A percentile compares a stretch with the other conserved stretches of the same genome.
Evolutionary conservation across 1,140 invertebrate genomes (phyloP).

Genomic region (Platyscapa corneri): DNA sequence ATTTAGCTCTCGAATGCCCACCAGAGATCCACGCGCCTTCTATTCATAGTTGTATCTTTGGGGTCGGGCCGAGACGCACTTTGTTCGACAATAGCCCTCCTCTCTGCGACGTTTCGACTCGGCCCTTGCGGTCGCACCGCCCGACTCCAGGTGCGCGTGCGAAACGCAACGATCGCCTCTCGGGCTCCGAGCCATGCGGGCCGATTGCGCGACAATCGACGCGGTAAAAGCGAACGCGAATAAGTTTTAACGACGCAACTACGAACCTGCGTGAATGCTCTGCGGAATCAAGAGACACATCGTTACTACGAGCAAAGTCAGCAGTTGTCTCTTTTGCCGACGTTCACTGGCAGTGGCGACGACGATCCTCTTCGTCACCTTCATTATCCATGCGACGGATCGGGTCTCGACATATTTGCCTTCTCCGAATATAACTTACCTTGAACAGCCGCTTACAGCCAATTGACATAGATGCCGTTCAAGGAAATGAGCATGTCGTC

Average conservation of each 20-base stretch:
- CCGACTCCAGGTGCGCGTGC: background rate
- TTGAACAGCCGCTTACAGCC: background rate
- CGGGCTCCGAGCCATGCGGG: no score
- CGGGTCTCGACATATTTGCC: conserved; percentile 21
- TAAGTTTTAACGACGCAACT: background rate
- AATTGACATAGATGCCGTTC: conserved; percentile 12
- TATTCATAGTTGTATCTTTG: background rate
- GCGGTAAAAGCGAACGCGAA: background rate
- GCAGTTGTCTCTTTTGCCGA: background rate
- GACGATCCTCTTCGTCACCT: background rate
- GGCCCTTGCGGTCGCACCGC: background rate
- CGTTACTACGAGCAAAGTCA: background rate
- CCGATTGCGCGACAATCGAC: no score
- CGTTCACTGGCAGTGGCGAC: background rate
- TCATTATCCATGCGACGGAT: conserved; percentile 36
- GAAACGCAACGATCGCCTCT: no score
- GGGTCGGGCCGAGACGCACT: no score
- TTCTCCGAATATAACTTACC: background rate
- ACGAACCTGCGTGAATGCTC: background rate
- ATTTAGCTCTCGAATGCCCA: background rate
- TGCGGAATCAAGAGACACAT: background rate
- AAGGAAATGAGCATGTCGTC: background rate
- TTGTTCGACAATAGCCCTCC: background rate
- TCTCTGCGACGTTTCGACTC: background rate
- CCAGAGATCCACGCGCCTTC: background rate